Base-by-base conservation (phyloP, 2,888 invertebrate genomes). In the Drosophila seclusa region DNA sequence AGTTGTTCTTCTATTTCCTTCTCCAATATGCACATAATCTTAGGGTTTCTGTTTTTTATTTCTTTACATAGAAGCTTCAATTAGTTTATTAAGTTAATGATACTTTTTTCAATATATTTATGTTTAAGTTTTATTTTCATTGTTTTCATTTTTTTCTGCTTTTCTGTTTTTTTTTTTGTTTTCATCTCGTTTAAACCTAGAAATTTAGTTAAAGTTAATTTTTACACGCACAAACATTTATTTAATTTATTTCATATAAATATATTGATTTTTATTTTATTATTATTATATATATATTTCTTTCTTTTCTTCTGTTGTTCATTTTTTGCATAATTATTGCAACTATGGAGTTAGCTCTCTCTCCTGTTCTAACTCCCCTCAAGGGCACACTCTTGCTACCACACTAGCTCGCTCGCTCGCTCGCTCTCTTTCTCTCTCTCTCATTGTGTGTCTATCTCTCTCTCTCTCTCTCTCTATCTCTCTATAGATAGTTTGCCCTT, bases 151-250 rank as follows among this genome's bases (percentile, higher is more conserved):
- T 24, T 45, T 27, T 45, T 45, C 45, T 16, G 45, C 7, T 45
- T 27, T 54, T 58, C 7, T 29, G 34, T 66, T 29, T 32, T 36
- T 45, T 53, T 31, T 36, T 45, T 53, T 31, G 54, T 50, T 38
- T 60, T 53, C 27, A 38, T 55, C 57, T 45, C 31, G 34, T 73
- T 89, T 89, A 89, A 89, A 53, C 73, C 88, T 87, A 88, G 58
- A 72, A 88, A 78, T 87, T 90, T 90, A 80, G 72, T 90, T 87
- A 90, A 90, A 86, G 64, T 89, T 90, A 90, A 83, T 87, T 87
- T 87, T 86, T 87, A 87, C 91, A 87, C 87, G 91, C 87, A 87
- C 91, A 90, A 87, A 90, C 91, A 87, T 88, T 85, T 85, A 87
- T 78, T 85, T 85, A 78, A 87, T 87, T 88, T 78, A 83, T 64